Percentiles rank a stretch among this genome's conserved stretches.
These are phyloP conservation scores for Leuctra nigra DNA, from an alignment of 2,888 invertebrate species.

Conservation along the genomic window DNA sequence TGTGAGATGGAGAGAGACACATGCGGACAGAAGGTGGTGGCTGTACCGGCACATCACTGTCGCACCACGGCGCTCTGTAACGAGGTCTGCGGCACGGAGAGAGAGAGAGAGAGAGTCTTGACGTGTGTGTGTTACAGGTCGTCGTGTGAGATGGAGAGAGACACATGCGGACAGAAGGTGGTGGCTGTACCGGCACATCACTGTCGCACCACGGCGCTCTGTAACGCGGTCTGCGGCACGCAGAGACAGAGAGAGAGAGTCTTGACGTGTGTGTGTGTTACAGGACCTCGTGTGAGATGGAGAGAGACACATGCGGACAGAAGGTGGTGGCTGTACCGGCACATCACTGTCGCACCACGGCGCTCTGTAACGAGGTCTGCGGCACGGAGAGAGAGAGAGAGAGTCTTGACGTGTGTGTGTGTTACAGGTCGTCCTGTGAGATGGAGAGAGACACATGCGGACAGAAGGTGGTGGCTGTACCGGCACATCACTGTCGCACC, in stretches of 20 bases:
- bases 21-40: conserved; percentile 79
- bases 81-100: conserved; percentile 59
- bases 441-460: conserved; percentile 90
- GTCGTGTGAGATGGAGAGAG: conserved; percentile 72
- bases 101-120: too few species aligned
- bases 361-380: conserved; percentile 67
- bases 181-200: conserved; percentile 75
- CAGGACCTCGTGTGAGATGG: conserved; percentile 86
- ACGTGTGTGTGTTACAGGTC: conserved; percentile 73
- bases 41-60: conserved; percentile 76
- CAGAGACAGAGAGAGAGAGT: too few species aligned
- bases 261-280: too few species aligned
- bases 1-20: conserved; percentile 78
- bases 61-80: conserved; percentile 78
- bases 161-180: conserved; percentile 81
- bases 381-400: conserved; percentile 68
- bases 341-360: conserved; percentile 79
- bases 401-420: conserved; percentile 83
- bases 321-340: conserved; percentile 77
- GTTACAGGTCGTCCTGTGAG: conserved; percentile 83
- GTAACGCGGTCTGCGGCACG: conserved; percentile 76
- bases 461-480: conserved; percentile 76
- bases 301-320: conserved; percentile 81
- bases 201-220: conserved; percentile 78
- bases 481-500: conserved; percentile 75